Base-by-base conservation (phyloP, 1,140 invertebrate species). In the Tetramorium simillimum region DNA sequence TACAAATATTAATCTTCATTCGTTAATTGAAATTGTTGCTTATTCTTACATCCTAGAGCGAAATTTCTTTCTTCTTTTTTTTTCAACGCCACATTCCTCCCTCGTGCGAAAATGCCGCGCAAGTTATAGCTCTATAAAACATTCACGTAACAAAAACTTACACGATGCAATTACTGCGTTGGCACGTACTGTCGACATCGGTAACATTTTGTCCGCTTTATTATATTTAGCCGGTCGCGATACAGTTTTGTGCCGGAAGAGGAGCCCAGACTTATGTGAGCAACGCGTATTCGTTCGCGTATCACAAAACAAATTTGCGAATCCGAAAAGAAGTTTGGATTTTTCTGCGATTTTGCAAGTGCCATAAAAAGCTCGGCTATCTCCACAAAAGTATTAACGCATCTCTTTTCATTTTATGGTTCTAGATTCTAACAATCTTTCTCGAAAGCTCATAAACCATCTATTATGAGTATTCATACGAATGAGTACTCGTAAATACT, bases 231-330 rank as follows among this genome's bases (percentile, higher is more conserved):
- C n/a, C 24, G 24, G 24, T 28, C 24, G 46, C 40, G 16, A 33
- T 58, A 46, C 7, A 18, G 49, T 60, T 56, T 82, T 24, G 67
- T 37, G 80, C 56, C 80, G 69, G 69, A 84, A 84, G 69, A 28
- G 33, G 28, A 49, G 53, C 28, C 43, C 37, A 28, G 49, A 67
- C 37, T 84, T 62, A 37, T 58, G n/a, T 37, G 24, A 75, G 43
- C 51, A 60, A 63, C 12, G n/a, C 10, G 24, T 28, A 73, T 72
- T 72, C 37, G 16, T 46, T 84, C 40, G 51, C 67, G 51, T 33
- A n/a, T 16, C 53, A 37, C 24, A n/a, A 75, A 73, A 75, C 24
- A 56, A 60, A 46, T 73, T 58, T 56, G 18, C 43, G 37, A 82
- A 84, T 84, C 24, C 14, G 21, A 12, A 21, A 62, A 33, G 18